phyloP scores from a whole-genome alignment of 64 coral and sea anemone species.

The Astreopora myriophthalma region DNA sequence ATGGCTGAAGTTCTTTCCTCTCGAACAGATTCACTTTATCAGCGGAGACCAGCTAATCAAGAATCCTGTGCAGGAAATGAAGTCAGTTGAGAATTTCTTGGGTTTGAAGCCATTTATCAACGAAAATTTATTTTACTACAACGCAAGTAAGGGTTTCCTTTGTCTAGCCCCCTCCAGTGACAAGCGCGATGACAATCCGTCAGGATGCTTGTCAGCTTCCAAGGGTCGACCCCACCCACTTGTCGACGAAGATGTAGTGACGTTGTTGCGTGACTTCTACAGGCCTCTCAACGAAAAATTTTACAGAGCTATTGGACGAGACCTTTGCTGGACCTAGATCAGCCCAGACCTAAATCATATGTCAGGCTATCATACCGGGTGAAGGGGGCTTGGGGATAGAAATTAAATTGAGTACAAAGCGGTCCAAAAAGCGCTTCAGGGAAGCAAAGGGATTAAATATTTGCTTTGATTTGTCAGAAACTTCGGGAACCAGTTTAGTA shows the following conservation, averaged over 20 bases:
- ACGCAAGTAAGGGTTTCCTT: slow-evolving; percentile 73
- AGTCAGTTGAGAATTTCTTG: slow-evolving; percentile 78
- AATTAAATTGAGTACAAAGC: no score
- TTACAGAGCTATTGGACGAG: slow-evolving; percentile 55
- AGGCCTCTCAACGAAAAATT: slow-evolving; percentile 82
- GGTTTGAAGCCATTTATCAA: slow-evolving; percentile 61
- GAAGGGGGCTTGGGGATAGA: no score
- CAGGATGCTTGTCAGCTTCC: slow-evolving; percentile 61
- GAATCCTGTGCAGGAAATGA: slow-evolving; percentile 74
- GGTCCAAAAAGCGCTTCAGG: no score
- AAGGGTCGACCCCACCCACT: slow-evolving; percentile 75
- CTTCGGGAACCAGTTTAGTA: no score
- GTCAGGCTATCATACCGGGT: no score
- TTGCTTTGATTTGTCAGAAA: no score
- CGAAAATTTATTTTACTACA: slow-evolving; percentile 73
- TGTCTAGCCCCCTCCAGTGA: slow-evolving; percentile 59
- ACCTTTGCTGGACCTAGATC: slow-evolving; percentile 69
- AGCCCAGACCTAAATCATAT: no score
- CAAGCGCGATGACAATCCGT: background rate
- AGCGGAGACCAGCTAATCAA: slow-evolving; percentile 80
- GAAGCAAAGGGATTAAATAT: no score
- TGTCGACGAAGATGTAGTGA: slow-evolving; percentile 24
- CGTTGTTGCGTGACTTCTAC: slow-evolving; percentile 73
- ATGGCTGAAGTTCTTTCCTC: slow-evolving; percentile 83
- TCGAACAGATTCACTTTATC: slow-evolving; percentile 76